Conservation (phyloP, 1,140 invertebrate genomes). For the Aphelinus certus region DNA sequence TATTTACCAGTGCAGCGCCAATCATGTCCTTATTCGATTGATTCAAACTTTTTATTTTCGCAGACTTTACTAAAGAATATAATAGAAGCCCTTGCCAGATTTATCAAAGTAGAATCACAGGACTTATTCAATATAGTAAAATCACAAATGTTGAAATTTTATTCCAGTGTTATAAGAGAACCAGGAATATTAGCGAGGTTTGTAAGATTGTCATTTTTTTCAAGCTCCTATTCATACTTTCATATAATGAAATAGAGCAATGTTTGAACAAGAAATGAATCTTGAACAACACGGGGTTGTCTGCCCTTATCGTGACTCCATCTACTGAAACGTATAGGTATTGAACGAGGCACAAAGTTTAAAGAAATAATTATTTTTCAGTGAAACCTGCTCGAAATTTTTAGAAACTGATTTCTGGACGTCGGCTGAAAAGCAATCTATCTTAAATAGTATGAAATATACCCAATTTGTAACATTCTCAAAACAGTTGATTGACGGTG, state of each 20-base stretch:
- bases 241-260: too few species aligned
- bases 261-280: too few species aligned
- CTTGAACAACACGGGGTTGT: too few species aligned
- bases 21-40: not conserved
- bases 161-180: conserved; percentile 79
- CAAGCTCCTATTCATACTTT: too few species aligned
- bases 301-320: too few species aligned
- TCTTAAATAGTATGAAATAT: conserved; percentile 71
- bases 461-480: conserved; percentile 71
- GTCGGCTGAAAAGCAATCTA: conserved; percentile 72
- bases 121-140: conserved; percentile 75
- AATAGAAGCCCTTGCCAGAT: conserved; percentile 69
- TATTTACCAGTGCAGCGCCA: not conserved
- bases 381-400: conserved; percentile 73
- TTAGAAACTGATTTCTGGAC: conserved; percentile 71
- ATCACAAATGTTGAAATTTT: conserved; percentile 71
- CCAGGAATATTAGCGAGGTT: conserved; percentile 75
- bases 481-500: conserved; percentile 66
- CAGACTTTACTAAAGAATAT: conserved; percentile 74
- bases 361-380: conserved; percentile 50
- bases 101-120: conserved; percentile 63
- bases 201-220: conserved; percentile 38
- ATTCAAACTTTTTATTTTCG: too few species aligned
- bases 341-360: too few species aligned
- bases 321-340: too few species aligned